phyloP scores from a whole-genome alignment of 2,113 vertebrate species.

The Corythornis madagascariensis region DNA sequence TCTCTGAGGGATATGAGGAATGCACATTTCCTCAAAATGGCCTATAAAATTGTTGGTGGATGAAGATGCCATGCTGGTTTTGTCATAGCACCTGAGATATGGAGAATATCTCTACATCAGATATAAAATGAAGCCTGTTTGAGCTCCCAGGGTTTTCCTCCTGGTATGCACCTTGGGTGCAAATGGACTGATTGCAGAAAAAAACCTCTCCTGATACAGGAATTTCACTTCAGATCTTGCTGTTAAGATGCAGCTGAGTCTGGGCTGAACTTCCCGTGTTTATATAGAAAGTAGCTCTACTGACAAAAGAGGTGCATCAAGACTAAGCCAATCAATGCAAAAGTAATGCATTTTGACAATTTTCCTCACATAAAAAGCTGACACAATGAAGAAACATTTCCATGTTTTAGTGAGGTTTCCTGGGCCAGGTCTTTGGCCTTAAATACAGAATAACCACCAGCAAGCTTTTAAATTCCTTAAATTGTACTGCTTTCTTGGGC shows the following conservation, averaged over 20 bases:
- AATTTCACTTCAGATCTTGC: background rate
- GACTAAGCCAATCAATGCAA: background rate
- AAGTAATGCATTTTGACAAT: background rate
- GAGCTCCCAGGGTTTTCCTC: background rate
- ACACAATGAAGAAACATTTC: background rate
- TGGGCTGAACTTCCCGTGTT: background rate
- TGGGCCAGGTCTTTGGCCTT: background rate
- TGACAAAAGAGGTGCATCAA: background rate
- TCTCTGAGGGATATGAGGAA: conserved; percentile 1
- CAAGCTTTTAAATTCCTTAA: background rate
- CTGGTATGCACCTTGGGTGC: background rate
- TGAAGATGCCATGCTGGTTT: conserved; percentile 9
- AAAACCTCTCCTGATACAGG: background rate
- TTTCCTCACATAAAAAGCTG: background rate
- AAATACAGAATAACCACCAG: background rate
- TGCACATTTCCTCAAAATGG: conserved; percentile 17
- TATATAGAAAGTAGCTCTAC: background rate
- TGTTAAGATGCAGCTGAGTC: background rate
- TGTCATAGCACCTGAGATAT: background rate
- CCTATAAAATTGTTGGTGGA: background rate
- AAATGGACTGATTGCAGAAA: background rate
- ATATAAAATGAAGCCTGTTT: background rate
- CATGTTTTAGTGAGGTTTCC: background rate
- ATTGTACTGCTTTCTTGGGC: background rate
- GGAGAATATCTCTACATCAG: background rate